These are phyloP conservation scores for Trinorchestia longiramus DNA, from an alignment of 1,140 invertebrate genomes.

Conservation along the genomic window DNA sequence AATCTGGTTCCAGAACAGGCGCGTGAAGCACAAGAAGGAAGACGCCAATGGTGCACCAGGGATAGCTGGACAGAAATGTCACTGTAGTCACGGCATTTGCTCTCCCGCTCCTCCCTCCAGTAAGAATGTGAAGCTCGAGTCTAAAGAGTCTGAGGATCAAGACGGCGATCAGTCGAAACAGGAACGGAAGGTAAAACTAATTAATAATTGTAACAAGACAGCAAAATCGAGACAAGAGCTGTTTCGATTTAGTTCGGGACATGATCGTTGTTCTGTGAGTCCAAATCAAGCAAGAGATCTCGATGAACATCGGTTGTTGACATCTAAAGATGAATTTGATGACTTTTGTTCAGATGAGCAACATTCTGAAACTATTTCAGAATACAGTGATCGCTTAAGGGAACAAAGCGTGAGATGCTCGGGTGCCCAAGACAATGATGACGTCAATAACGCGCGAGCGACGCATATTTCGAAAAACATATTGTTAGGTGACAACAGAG, in stretches of 20 bases:
- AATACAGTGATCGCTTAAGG: background rate
- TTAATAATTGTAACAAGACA: background rate
- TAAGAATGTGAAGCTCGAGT: background rate
- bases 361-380: background rate
- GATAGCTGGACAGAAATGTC: slow-evolving; percentile 70
- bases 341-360: background rate
- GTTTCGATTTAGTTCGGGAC: background rate
- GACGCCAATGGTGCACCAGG: slow-evolving; percentile 72
- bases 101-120: slow-evolving; percentile 8
- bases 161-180: background rate
- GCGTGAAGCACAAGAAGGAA: slow-evolving; percentile 93
- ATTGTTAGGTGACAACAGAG: background rate
- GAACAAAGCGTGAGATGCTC: background rate
- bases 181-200: background rate
- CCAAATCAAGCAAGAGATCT: background rate
- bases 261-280: background rate
- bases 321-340: background rate
- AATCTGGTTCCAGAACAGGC: slow-evolving; percentile 88
- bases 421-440: background rate
- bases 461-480: background rate
- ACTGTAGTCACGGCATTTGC: slow-evolving; percentile 72
- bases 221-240: background rate
- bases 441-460: background rate
- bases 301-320: background rate
- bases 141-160: background rate